These are phyloP conservation scores for Entomyzon cyanotis DNA, from an alignment of 2,113 vertebrate species.

Conservation along the genomic window DNA sequence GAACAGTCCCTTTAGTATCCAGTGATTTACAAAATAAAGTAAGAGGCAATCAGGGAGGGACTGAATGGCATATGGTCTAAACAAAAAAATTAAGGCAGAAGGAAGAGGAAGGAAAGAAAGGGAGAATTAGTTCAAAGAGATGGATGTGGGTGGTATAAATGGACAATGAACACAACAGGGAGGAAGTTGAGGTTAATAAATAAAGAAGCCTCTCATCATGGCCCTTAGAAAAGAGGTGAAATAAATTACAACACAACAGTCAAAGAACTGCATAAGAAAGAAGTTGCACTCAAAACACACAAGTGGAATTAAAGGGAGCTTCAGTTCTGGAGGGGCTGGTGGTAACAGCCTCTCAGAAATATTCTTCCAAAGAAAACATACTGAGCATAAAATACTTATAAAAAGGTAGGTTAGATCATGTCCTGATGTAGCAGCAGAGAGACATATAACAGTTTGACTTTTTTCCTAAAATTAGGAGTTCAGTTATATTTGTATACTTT, in stretches of 20 bases:
- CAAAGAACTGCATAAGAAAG: not conserved
- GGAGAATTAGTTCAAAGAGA: not conserved
- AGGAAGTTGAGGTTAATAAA: not conserved
- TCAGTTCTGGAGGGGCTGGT: not conserved
- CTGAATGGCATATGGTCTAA: not conserved
- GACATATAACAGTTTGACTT: not conserved
- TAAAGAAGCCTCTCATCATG: not conserved
- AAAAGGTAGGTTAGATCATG: not conserved
- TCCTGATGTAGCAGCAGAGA: not conserved
- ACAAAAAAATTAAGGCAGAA: not conserved
- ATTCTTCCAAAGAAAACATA: not conserved
- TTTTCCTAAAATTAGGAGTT: not conserved
- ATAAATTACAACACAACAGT: not conserved
- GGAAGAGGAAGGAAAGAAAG: not conserved
- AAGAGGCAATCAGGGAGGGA: not conserved
- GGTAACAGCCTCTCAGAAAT: not conserved
- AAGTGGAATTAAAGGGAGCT: not conserved
- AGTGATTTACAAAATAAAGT: not conserved
- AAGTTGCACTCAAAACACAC: not conserved
- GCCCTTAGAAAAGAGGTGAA: not conserved
- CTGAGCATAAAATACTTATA: not conserved
- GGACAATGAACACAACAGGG: not conserved
- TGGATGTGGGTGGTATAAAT: not conserved
- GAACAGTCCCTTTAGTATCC: not conserved
- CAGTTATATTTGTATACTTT: not conserved